Percentiles rank a stretch among this genome's conserved stretches.
These are phyloP conservation scores for Microcaecilia unicolor DNA, from an alignment of 2,797 vertebrate species.

Conservation along the genomic window DNA sequence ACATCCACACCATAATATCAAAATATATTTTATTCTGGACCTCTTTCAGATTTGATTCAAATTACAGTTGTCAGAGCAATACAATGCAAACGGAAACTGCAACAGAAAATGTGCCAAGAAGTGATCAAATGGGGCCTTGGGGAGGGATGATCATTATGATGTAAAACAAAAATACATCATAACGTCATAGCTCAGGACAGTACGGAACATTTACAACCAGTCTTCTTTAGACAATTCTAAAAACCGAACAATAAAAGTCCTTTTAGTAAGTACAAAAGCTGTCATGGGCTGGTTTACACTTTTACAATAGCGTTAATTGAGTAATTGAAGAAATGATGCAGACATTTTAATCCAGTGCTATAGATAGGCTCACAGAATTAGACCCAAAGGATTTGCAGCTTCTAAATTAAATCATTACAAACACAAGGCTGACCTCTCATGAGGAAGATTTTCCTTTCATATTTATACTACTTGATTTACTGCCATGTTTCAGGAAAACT, in stretches of 20 bases:
- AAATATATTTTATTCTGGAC: conserved; percentile 99
- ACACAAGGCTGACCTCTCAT: conserved; percentile 59
- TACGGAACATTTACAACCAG: conserved; percentile 72
- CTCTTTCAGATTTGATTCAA: conserved; percentile 93
- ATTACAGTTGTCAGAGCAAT: conserved; percentile 96
- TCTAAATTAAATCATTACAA: conserved; percentile 55
- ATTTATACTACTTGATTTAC: conserved; percentile 46
- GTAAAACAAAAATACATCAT: conserved; percentile 67
- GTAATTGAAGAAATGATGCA: conserved; percentile 68
- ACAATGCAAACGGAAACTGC: conserved; percentile 82
- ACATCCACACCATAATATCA: conserved; percentile 80
- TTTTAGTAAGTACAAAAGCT: conserved; percentile 90
- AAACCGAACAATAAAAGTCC: conserved; percentile 89
- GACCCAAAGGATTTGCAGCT: conserved; percentile 66
- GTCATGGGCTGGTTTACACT: conserved; percentile 75
- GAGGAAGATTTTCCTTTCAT: too few relatives aligned
- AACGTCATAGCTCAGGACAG: conserved; percentile 79
- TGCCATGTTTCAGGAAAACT: conserved; percentile 40
- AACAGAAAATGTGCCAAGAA: conserved; percentile 74
- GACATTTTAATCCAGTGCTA: conserved; percentile 81
- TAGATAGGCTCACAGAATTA: conserved; percentile 80
- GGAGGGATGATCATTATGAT: conserved; percentile 73
- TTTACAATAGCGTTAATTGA: conserved; percentile 68
- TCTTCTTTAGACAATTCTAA: conserved; percentile 79
- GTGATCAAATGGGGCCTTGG: conserved; percentile 57